Percentiles rank a stretch among this genome's conserved stretches.
Conservation (phyloP, 1,140 invertebrate genomes). For the Cotesia glomerata region DNA sequence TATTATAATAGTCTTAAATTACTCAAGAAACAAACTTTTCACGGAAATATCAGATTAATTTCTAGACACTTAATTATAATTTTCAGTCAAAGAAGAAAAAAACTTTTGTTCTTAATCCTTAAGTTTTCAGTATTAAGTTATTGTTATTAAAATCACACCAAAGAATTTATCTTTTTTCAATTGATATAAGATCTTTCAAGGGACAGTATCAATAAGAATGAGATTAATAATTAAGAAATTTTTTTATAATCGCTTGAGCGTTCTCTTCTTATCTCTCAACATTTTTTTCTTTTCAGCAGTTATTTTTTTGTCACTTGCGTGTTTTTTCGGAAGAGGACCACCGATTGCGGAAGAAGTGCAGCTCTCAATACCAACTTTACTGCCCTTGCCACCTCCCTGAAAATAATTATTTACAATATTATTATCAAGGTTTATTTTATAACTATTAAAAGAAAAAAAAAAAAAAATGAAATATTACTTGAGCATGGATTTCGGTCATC, state of each 20-base stretch:
- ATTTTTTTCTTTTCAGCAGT: slow-evolving; percentile 79
- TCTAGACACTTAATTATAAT: slow-evolving; percentile 28
- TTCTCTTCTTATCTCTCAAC: slow-evolving; percentile 85
- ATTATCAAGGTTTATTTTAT: neutral
- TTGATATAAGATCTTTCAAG: slow-evolving; percentile 5
- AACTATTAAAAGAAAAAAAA: neutral
- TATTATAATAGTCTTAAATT: neutral
- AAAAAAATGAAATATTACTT: slow-evolving; percentile 54
- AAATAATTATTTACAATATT: slow-evolving; percentile 12
- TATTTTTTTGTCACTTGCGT: slow-evolving; percentile 81
- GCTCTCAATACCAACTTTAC: slow-evolving; percentile 52
- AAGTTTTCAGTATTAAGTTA: slow-evolving; percentile 31
- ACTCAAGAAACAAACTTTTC: neutral
- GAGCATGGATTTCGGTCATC: slow-evolving; percentile 94
- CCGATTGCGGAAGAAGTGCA: slow-evolving; percentile 61
- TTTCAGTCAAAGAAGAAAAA: slow-evolving; percentile 22
- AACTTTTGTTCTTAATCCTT: slow-evolving; percentile 14
- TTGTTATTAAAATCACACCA: slow-evolving; percentile 24
- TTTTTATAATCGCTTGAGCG: slow-evolving; percentile 85
- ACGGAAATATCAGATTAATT: slow-evolving; percentile 10
- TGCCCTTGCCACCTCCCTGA: slow-evolving; percentile 54
- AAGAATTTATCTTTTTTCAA: slow-evolving; percentile 10
- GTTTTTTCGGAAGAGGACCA: slow-evolving; percentile 83
- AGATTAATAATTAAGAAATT: neutral
- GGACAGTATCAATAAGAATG: slow-evolving; percentile 5